These are phyloP conservation scores for Petrosia ficiformis DNA, from an alignment of 37 sponge, comb jelly and placozoan genomes.

Conservation along the genomic window DNA sequence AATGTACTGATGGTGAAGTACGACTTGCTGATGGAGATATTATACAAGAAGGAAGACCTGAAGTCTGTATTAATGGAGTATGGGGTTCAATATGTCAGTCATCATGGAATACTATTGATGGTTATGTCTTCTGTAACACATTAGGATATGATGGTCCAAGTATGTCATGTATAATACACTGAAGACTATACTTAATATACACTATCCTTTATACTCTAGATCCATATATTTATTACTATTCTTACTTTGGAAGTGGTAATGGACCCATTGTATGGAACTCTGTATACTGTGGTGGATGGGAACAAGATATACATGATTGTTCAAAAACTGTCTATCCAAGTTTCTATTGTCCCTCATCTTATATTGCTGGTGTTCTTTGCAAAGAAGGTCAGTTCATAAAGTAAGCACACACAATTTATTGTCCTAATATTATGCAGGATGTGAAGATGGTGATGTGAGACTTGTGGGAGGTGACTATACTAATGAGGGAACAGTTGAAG, in stretches of 20 bases:
- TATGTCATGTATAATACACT: neutral
- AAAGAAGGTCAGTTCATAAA: neutral
- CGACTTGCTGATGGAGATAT: neutral
- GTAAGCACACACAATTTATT: neutral
- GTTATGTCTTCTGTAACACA: neutral
- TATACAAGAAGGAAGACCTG: neutral
- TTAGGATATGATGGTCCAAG: slow-evolving; percentile 1
- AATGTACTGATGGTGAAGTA: slow-evolving; percentile 2
- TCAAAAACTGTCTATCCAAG: neutral
- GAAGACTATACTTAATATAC: neutral
- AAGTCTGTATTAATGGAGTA: slow-evolving; percentile 3
- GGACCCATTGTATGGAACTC: neutral
- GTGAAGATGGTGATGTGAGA: slow-evolving; percentile 19
- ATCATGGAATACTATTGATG: neutral
- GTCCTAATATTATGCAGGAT: neutral
- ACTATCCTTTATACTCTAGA: neutral
- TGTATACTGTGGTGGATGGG: slow-evolving; percentile 5
- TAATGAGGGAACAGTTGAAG: slow-evolving; percentile 39
- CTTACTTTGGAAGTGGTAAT: neutral
- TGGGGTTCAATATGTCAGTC: neutral
- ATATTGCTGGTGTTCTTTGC: neutral
- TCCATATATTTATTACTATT: neutral
- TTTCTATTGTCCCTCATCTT: neutral
- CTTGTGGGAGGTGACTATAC: slow-evolving; percentile 10
- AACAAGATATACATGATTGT: neutral